Conservation (phyloP, 2,797 vertebrate genomes). For the Xenentodon cancila region DNA sequence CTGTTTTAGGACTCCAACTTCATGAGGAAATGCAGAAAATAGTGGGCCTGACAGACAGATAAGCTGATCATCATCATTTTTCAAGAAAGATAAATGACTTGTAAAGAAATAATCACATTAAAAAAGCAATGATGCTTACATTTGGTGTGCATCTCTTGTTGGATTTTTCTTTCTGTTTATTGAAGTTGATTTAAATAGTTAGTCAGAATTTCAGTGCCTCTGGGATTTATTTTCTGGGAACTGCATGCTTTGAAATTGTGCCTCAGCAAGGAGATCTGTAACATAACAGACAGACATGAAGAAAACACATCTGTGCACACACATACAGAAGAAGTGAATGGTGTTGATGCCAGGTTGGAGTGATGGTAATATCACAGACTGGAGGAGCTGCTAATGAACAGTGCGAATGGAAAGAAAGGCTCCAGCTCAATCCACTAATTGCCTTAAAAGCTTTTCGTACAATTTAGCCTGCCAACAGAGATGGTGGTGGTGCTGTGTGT, state of each 20-base stretch:
- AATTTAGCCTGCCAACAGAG: conserved; percentile 83
- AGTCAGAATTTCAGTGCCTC: conserved; percentile 44
- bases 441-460: conserved; percentile 86
- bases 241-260: conserved; percentile 68
- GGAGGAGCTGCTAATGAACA: conserved; percentile 85
- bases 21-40: conserved; percentile 14
- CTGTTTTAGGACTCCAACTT: conserved; percentile 2
- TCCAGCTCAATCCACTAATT: conserved; percentile 84
- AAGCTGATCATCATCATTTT: conserved; percentile 46
- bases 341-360: conserved; percentile 78
- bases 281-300: conserved; percentile 55
- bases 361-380: conserved; percentile 83
- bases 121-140: conserved; percentile 44
- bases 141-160: conserved; percentile 50
- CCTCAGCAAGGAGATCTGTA: conserved; percentile 55
- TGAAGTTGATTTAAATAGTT: conserved; percentile 72
- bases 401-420: conserved; percentile 82
- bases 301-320: conserved; percentile 37
- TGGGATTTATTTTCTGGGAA: conserved; percentile 71
- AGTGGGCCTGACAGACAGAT: conserved; percentile 29
- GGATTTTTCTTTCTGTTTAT: conserved; percentile 63
- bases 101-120: conserved; percentile 55
- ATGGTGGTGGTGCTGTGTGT: conserved; percentile 53
- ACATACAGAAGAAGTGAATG: conserved; percentile 58
- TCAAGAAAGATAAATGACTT: conserved; percentile 42